phyloP scores from a whole-genome alignment of 2,888 invertebrate species.

The Cantharis rustica region DNA sequence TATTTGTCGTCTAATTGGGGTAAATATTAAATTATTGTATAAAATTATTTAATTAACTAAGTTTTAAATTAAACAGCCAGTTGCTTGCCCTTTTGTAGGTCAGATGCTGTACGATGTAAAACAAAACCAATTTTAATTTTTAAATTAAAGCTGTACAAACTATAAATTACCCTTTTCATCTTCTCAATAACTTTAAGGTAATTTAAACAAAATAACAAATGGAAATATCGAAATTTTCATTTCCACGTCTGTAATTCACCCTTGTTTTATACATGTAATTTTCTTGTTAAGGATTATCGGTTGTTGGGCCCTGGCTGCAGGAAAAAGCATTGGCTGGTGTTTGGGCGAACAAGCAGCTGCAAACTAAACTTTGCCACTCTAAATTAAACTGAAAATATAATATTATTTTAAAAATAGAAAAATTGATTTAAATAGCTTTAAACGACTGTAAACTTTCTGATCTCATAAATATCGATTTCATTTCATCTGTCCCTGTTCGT shows the following conservation, averaged over 20 bases:
- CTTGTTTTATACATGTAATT: not conserved
- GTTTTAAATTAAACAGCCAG: too few species aligned
- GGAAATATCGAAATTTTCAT: not conserved
- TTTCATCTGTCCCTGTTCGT: not conserved
- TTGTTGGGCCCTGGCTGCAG: not conserved
- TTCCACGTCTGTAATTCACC: not conserved
- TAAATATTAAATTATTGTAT: too few species aligned
- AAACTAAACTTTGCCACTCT: not conserved
- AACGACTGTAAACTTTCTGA: not conserved
- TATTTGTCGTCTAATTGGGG: too few species aligned
- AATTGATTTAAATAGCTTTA: not conserved
- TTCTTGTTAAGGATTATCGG: not conserved
- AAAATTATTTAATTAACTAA: too few species aligned
- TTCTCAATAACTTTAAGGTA: too few species aligned
- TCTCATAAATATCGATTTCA: not conserved
- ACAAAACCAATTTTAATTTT: too few species aligned
- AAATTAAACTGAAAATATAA: not conserved
- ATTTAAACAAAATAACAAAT: too few species aligned
- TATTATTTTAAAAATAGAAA: not conserved
- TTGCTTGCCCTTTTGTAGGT: too few species aligned
- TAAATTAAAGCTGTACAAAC: too few species aligned
- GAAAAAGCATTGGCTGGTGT: not conserved
- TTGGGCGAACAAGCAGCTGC: not conserved
- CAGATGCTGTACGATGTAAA: too few species aligned
- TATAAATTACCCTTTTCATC: too few species aligned